Conservation (phyloP, 2,888 invertebrate genomes). For the Microplitis deprimator region DNA sequence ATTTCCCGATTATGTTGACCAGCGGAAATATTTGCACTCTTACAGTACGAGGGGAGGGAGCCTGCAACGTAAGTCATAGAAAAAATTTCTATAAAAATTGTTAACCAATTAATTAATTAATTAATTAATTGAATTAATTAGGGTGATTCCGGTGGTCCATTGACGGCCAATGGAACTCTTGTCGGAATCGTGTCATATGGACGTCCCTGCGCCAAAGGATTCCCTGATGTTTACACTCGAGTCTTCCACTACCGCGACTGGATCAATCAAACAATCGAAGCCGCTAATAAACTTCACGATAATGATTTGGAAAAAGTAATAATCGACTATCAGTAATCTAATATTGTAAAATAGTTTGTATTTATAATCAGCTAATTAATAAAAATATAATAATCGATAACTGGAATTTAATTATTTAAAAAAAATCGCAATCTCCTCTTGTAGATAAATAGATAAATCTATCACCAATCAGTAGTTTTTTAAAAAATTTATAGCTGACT, state of each 20-base stretch:
- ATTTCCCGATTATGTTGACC: not conserved
- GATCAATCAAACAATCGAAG: not conserved
- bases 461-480: too few species aligned
- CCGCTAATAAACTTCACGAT: not conserved
- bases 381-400: too few species aligned
- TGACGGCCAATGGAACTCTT: conserved; percentile 53
- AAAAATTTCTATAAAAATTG: too few species aligned
- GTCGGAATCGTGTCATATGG: conserved; percentile 61
- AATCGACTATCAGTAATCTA: not conserved
- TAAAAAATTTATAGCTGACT: too few species aligned
- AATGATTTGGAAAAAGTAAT: not conserved
- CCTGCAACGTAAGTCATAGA: not conserved
- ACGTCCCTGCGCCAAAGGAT: conserved; percentile 36
- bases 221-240: conserved; percentile 22
- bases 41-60: not conserved
- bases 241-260: conserved; percentile 12
- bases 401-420: too few species aligned
- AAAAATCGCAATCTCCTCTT: too few species aligned
- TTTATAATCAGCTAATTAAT: too few species aligned
- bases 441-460: too few species aligned
- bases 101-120: too few species aligned
- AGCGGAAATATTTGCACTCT: not conserved
- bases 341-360: too few species aligned
- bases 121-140: conserved; percentile 16
- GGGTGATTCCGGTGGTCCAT: conserved; percentile 58